A percentile compares a stretch with the other conserved stretches of the same genome.
These are phyloP conservation scores for Chinchilla lanigera DNA, from an alignment of 2,113 vertebrate genomes.

Conservation along the genomic window DNA sequence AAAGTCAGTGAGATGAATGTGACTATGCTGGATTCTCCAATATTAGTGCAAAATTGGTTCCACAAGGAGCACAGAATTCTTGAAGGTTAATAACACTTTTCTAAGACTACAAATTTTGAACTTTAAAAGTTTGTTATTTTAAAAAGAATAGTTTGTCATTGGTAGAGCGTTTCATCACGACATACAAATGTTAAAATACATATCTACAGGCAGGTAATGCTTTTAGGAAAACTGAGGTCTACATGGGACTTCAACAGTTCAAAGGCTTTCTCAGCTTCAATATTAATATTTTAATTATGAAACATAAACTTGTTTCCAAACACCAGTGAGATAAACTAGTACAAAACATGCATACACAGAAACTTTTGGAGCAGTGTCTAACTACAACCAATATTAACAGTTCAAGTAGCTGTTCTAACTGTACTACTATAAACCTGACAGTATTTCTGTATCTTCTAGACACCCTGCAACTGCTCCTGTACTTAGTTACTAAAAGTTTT, in stretches of 20 bases:
- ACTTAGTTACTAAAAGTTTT: neutral
- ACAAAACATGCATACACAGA: neutral
- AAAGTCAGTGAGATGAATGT: conserved; percentile 56
- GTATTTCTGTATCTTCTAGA: neutral
- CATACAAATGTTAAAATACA: conserved; percentile 66
- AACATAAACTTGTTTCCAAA: neutral
- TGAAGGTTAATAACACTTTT: conserved; percentile 68
- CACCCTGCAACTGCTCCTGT: neutral
- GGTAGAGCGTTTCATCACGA: conserved; percentile 28
- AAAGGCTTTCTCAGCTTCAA: neutral
- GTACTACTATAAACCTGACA: neutral
- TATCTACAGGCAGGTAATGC: conserved; percentile 18
- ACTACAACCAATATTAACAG: neutral
- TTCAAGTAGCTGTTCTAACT: neutral
- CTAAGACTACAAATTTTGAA: conserved; percentile 66
- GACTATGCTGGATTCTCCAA: conserved; percentile 43
- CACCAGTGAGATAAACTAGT: neutral
- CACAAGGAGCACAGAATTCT: conserved; percentile 13
- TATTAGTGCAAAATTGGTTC: conserved; percentile 47
- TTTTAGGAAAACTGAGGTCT: neutral
- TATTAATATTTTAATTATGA: neutral
- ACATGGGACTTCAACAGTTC: neutral
- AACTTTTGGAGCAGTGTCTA: neutral
- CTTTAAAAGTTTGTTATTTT: conserved; percentile 73
- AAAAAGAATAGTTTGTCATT: conserved; percentile 53